Base-by-base conservation (phyloP, 2,113 vertebrate species). In the Phalacrocorax carbo region DNA sequence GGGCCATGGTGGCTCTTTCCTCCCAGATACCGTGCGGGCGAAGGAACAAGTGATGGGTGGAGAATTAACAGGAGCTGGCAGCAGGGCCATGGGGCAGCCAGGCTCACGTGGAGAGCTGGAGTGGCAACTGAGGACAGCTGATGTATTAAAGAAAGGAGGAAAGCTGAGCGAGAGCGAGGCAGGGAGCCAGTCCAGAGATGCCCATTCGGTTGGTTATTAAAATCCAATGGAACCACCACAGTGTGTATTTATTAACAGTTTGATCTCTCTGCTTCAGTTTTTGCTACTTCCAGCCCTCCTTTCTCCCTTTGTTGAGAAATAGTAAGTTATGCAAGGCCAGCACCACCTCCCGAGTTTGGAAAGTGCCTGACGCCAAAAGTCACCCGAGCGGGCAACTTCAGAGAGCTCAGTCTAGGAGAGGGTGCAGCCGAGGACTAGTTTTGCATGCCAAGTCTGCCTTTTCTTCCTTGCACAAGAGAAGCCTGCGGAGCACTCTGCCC, bases 361-460 rank as follows among this genome's bases (percentile, higher is more conserved):
- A 86, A 70, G 86, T 58, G 44, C 51, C 78, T 44, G 65, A 38
- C 0, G 2, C 48, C 36, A 54, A 19, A 78, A 82, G 78, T 66
- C 55, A 84, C 68, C 40, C 3, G 0, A 26, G 20, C 0, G 0
- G 70, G 82, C 40, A 34, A 30, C 34, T 62, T 36, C 34, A 69
- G 72, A 6, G 5, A 52, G 40, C 79, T 61, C 40, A 5, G 55
- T 55, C 21, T 20, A 11, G 7, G 17, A 75, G 73, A 73, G 26
- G n/a, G 54, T 48, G 34, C 72, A 58, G 81, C 84, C 9, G 1
- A 66, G 77, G 85, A n/a, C 48, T 32, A 15, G 38, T 76, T 90
- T 48, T 4, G 4, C 57, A 66, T 71, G 55, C 82, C 0, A 0
- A 27, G 49, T 78, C 78, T 26, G 4, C 34, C 88, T 27, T 57